Evolutionary conservation across 2,797 vertebrate species (phyloP), one percentile per base, ranked within the genome.

Genomic region (Typhlichthys eigenmanni): DNA sequence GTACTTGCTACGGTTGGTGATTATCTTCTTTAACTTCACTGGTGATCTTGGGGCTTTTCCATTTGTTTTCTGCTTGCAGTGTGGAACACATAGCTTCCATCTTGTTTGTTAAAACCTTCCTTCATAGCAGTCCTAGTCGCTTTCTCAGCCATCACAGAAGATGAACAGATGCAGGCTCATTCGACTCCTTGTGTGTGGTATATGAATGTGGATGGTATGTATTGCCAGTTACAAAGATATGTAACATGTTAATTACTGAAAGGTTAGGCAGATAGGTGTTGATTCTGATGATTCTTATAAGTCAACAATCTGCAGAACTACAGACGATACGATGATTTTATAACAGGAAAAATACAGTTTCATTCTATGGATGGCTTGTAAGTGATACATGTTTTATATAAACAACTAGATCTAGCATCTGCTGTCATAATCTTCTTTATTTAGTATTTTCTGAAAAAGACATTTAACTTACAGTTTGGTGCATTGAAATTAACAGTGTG

Each of bases 141-240:
- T 14, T 60, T 65, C 54, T 64, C 62, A 79, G 89, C 86, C 86
- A 88, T 91, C 83, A 80, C 72, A 82, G 84, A 84, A 82, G 80
- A 68, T 32, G 29, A 72, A 48, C 14, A 66, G 59, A 55, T 6
- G 7, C 34, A 38, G 43, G 71, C 66, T 7, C n/a, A 7, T 47
- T 55, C 0, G 11, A 9, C 47, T 13, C 45, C 43, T 51, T 19
- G 34, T 86, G 84, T 92, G 89, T 81, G 91, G 90, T 93, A 86
- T 90, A 85, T 89, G 88, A 85, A 85, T 71, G 83, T 84, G 90
- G 90, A 85, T 43, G 85, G 83, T 77, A 32, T 62, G 16, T 48
- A 24, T 76, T 91, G 83, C 82, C 74, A 32, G 62, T 69, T 68
- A 58, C 58, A 17, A 45, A 51, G 13, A 14, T 64, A 47, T 62